Evolutionary conservation across 2,888 invertebrate genomes (phyloP), one percentile per base, ranked within the genome.

Genomic region (Drosophila recens): DNA sequence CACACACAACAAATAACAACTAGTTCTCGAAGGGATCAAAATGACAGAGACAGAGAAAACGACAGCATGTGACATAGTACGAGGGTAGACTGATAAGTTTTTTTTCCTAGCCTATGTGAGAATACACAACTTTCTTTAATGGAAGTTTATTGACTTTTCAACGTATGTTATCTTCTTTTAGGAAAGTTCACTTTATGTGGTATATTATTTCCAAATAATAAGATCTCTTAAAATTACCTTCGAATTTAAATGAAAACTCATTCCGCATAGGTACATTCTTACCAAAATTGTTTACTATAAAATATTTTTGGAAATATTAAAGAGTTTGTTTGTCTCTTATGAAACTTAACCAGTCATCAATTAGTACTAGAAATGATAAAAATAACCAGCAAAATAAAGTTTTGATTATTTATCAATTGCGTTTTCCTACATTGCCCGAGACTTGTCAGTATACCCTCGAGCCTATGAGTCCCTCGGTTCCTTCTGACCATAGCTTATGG

Each of bases 11-110:
- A 61, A 33, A 53, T 17, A 42, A 42, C 53, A 15, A 53, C 34
- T 15, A 23, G 42, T 49, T 67, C 46, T 40, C 40, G 17, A 15
- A n/a, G 46, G 65, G 64, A 67, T 72, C 67, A 59, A 20, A 66
- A 52, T 17, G 42, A 45, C 30, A 54, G 8, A 46, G 15, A 46
- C 13, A 56, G 45, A 0, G 34, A 17, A 15, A 34, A 10, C 23
- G 61, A 33, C 15, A 48, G 48, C 57, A 15, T 42, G 15, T 64
- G 63, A 56, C 30, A 62, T 40, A 11, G 54, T 23, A 38, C 17
- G 13, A 38, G 38, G n/a, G 38, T n/a, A 6, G 38, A n/a, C 38
- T n/a, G n/a, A 38, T 6, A n/a, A 6, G n/a, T 38, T n/a, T 6
- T 3, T 2, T 38, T 0, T 3, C 23, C 23, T 27, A 27, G 0